Percentiles rank a stretch among this genome's conserved stretches.
Evolutionary conservation across 2,888 invertebrate species (phyloP).

Genomic region (Agriopis marginaria): DNA sequence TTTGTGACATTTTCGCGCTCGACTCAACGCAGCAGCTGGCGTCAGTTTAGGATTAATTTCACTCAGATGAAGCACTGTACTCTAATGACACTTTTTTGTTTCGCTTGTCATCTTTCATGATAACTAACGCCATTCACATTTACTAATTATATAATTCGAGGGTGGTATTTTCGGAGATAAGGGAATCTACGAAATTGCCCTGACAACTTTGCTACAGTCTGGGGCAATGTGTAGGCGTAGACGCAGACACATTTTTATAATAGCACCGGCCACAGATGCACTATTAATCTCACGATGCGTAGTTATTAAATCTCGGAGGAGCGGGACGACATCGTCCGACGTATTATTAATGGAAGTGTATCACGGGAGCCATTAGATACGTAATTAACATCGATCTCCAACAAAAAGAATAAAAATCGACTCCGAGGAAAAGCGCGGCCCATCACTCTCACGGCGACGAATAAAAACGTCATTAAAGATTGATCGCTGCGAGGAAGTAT

Average conservation of each 20-base stretch:
- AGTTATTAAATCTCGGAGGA: constrained; percentile 81
- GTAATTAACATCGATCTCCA: constrained; percentile 82
- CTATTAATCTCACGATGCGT: constrained; percentile 80
- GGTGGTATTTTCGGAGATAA: constrained; percentile 30
- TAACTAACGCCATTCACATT: constrained; percentile 57
- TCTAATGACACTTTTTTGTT: constrained; percentile 76
- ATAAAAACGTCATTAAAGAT: constrained; percentile 86
- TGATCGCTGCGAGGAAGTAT: constrained; percentile 82
- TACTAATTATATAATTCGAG: constrained; percentile 49
- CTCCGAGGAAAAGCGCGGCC: constrained; percentile 62
- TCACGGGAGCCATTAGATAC: constrained; percentile 85
- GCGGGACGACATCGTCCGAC: constrained; percentile 76
- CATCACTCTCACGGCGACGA: constrained; percentile 75
- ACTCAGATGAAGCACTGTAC: constrained; percentile 73
- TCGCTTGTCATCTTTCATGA: constrained; percentile 67
- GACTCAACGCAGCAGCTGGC: constrained; percentile 73
- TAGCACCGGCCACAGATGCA: constrained; percentile 75
- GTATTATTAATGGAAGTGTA: constrained; percentile 85
- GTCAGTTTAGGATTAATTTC: constrained; percentile 74
- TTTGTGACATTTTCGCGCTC: constrained; percentile 71
- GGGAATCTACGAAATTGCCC: constrained; percentile 27
- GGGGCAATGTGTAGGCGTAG: constrained; percentile 27
- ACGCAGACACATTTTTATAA: constrained; percentile 69
- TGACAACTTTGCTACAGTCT: constrained; percentile 26
- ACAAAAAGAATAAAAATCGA: constrained; percentile 67